A percentile compares a stretch with the other conserved stretches of the same genome.
phyloP scores from a whole-genome alignment of 2,888 invertebrate species.

The Adelognathus sp. region DNA sequence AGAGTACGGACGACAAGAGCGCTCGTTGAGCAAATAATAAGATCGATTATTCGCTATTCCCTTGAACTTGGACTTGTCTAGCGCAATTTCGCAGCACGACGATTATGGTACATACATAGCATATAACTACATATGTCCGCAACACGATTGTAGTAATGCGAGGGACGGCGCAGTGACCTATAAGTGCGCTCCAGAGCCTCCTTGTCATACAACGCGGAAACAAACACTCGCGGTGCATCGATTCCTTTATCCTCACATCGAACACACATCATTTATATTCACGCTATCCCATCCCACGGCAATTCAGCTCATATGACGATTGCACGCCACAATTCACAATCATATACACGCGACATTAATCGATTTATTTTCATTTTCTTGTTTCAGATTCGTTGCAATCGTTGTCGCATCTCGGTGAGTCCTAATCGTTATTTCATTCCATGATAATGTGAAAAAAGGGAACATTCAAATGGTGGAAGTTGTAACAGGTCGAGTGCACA shows the following conservation, averaged over 20 bases:
- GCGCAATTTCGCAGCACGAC: neutral
- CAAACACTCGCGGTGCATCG: slow-evolving; percentile 8
- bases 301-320: neutral
- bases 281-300: neutral
- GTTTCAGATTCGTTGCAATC: slow-evolving; percentile 79
- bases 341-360: slow-evolving; percentile 39
- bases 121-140: neutral
- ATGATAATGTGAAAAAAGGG: neutral
- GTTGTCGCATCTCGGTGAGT: slow-evolving; percentile 79
- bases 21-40: slow-evolving; percentile 5
- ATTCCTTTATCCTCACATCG: slow-evolving; percentile 16
- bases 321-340: neutral
- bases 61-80: slow-evolving; percentile 56
- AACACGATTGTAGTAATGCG: neutral
- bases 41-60: slow-evolving; percentile 46
- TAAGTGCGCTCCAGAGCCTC: neutral
- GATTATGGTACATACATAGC: neutral
- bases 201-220: slow-evolving; percentile 8
- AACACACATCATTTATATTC: slow-evolving; percentile 6
- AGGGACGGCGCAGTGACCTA: neutral
- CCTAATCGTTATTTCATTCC: slow-evolving; percentile 48
- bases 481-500: neutral
- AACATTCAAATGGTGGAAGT: neutral
- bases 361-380: slow-evolving; percentile 68
- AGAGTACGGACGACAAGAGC: neutral